phyloP scores from a whole-genome alignment of 2,888 invertebrate genomes.

The Cantharis rustica region DNA sequence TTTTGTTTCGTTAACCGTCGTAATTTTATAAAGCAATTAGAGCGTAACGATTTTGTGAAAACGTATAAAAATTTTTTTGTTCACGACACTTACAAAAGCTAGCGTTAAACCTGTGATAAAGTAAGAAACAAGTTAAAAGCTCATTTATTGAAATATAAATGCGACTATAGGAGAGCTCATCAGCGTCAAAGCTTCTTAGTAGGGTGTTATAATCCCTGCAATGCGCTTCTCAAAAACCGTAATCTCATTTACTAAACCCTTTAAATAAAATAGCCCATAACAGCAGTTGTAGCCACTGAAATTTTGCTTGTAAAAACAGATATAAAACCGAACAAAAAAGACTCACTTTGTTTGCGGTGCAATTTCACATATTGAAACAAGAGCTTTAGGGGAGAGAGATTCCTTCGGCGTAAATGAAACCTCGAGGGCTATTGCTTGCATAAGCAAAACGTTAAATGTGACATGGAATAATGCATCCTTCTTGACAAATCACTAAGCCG shows the following conservation, averaged over 20 bases:
- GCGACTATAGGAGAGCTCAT: conserved; percentile 20
- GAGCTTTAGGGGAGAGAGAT: neutral
- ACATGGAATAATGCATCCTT: neutral
- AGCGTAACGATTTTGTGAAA: neutral
- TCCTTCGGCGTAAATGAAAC: neutral
- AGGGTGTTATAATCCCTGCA: conserved; percentile 28
- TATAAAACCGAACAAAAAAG: conserved; percentile 25
- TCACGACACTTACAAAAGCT: conserved; percentile 10
- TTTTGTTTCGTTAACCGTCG: neutral
- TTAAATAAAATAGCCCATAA: conserved; percentile 30
- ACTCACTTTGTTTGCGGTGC: conserved; percentile 19
- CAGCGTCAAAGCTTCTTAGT: conserved; percentile 28
- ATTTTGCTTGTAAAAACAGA: conserved; percentile 27
- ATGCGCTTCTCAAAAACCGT: conserved; percentile 27
- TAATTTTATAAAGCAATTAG: neutral
- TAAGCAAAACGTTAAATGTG: neutral
- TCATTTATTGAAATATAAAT: conserved; percentile 27
- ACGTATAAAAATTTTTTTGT: neutral
- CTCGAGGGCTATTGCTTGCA: neutral
- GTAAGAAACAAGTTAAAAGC: conserved; percentile 22
- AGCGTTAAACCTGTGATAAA: conserved; percentile 14
- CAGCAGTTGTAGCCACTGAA: conserved; percentile 23
- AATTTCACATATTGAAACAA: conserved; percentile 13
- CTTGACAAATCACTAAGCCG: neutral
- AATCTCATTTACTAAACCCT: conserved; percentile 28